Evolutionary conservation across 2,113 vertebrate genomes (phyloP).

Genomic region (Panthera uncia): DNA sequence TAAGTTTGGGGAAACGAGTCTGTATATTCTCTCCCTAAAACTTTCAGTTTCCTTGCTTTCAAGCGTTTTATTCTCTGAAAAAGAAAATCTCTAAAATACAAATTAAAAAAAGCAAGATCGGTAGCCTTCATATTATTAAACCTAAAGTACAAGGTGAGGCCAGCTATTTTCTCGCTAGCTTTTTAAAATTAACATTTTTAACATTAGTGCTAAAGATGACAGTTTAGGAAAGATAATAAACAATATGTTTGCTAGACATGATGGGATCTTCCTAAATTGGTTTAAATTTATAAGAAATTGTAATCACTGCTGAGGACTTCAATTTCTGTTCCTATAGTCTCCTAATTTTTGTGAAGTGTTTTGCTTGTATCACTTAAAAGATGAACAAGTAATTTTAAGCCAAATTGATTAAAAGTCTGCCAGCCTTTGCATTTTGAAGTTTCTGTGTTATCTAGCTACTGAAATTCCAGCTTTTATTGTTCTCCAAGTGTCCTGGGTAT

Average conservation of each 20-base stretch:
- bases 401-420: neutral
- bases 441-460: neutral
- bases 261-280: neutral
- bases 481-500: neutral
- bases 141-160: neutral
- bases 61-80: neutral
- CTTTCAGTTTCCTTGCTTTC: neutral
- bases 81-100: neutral
- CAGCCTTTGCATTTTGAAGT: neutral
- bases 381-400: neutral
- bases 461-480: neutral
- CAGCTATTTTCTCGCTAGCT: neutral
- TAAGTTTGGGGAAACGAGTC: neutral
- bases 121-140: neutral
- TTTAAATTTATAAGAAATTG: neutral
- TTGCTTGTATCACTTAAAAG: neutral
- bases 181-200: neutral
- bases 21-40: neutral
- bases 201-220: neutral
- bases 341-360: neutral
- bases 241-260: neutral
- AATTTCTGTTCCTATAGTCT: neutral
- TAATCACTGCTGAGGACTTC: neutral
- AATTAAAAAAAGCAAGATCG: neutral
- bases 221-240: neutral